These are phyloP conservation scores for Arrhamphus sclerolepis DNA, from an alignment of 2,797 vertebrate genomes.

Conservation along the genomic window DNA sequence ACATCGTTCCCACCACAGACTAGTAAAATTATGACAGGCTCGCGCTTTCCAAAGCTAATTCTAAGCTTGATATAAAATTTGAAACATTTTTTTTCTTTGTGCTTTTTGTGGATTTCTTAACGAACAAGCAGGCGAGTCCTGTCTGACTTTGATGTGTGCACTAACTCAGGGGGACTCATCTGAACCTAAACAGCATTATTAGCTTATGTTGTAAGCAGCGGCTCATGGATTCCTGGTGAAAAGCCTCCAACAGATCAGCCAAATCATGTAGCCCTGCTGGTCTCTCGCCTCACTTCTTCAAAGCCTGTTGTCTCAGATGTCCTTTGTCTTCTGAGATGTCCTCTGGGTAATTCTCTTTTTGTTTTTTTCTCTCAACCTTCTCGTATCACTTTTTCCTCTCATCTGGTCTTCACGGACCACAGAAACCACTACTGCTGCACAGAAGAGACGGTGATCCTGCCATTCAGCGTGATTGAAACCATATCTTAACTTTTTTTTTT, in stretches of 20 bases:
- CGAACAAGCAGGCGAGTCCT: slow-evolving; percentile 57
- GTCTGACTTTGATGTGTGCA: slow-evolving; percentile 71
- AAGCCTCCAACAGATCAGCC: slow-evolving; percentile 52
- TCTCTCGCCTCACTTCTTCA: slow-evolving; percentile 44
- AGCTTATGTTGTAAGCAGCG: slow-evolving; percentile 51
- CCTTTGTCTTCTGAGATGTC: slow-evolving; percentile 42
- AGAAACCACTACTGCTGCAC: slow-evolving; percentile 73
- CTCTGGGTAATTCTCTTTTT: slow-evolving; percentile 55
- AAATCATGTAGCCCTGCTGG: slow-evolving; percentile 69
- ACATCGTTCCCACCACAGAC: slow-evolving; percentile 50
- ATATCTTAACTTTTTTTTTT: slow-evolving; percentile 36
- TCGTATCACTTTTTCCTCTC: slow-evolving; percentile 20
- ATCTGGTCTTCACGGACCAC: slow-evolving; percentile 47
- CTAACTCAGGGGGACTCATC: slow-evolving; percentile 84
- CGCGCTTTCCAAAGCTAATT: slow-evolving; percentile 77
- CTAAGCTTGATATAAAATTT: slow-evolving; percentile 72
- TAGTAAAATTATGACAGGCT: slow-evolving; percentile 59
- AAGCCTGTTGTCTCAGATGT: slow-evolving; percentile 47
- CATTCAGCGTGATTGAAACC: slow-evolving; percentile 49
- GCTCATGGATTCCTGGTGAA: slow-evolving; percentile 51
- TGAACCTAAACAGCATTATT: slow-evolving; percentile 74
- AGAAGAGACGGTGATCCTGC: slow-evolving; percentile 47
- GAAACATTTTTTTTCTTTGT: slow-evolving; percentile 33
- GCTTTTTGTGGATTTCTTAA: slow-evolving; percentile 71
- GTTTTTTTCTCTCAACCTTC: slow-evolving; percentile 12